Conservation (phyloP, 2,888 invertebrate species). For the Lymantria monacha region DNA sequence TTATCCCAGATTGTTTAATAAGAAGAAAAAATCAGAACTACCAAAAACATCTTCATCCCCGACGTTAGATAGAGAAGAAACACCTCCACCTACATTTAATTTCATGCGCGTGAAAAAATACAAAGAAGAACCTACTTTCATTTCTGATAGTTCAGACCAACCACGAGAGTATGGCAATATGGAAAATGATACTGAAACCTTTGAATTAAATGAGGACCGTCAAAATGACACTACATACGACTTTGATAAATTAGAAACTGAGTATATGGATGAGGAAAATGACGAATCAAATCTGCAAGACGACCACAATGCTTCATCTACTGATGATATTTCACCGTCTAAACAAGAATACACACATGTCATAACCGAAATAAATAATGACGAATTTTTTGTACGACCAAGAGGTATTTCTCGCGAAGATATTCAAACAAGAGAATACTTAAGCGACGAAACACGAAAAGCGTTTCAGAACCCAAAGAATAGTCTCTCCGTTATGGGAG, state of each 20-base stretch:
- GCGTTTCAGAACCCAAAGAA: constrained; percentile 87
- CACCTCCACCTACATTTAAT: constrained; percentile 83
- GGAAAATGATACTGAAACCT: constrained; percentile 51
- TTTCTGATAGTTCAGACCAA: constrained; percentile 64
- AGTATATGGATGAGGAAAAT: constrained; percentile 79
- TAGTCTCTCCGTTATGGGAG: constrained; percentile 84
- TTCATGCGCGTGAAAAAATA: constrained; percentile 85
- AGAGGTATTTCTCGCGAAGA: constrained; percentile 92
- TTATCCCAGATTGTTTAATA: constrained; percentile 87
- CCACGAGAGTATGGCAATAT: constrained; percentile 77
- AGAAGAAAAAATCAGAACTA: constrained; percentile 68
- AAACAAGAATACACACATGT: constrained; percentile 81
- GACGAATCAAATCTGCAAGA: constrained; percentile 43
- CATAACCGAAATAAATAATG: constrained; percentile 92
- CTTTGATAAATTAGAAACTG: constrained; percentile 81
- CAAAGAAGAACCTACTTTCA: constrained; percentile 69
- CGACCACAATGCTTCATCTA: constrained; percentile 47
- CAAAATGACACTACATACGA: constrained; percentile 70
- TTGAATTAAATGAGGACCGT: constrained; percentile 63
- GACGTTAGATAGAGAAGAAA: constrained; percentile 77
- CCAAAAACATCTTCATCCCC: constrained; percentile 80
- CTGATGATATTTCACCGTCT: constrained; percentile 62
- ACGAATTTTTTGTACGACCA: constrained; percentile 92
- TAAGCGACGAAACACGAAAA: constrained; percentile 90
- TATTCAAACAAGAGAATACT: constrained; percentile 89